Evolutionary conservation across 2,797 vertebrate species (phyloP).

Genomic region (Falco novaeseelandiae): DNA sequence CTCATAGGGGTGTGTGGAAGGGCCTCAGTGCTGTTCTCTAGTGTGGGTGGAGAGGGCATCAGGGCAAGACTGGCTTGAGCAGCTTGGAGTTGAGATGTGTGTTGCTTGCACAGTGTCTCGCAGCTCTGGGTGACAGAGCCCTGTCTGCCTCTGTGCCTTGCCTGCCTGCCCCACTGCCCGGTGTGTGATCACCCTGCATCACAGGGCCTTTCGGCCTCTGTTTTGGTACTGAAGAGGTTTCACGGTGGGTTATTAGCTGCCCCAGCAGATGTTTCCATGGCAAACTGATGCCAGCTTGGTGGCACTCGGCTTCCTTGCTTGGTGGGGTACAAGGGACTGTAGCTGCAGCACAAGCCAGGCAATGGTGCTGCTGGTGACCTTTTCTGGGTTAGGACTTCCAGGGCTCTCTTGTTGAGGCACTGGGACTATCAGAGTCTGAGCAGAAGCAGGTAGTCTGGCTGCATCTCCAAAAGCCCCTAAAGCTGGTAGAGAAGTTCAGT

Average conservation of each 20-base stretch:
- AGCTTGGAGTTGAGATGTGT: fast-evolving
- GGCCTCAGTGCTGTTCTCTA: neutral
- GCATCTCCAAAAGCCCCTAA: neutral
- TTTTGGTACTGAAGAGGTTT: neutral
- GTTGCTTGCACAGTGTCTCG: neutral
- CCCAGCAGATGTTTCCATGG: neutral
- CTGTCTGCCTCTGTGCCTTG: neutral
- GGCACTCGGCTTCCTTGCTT: neutral
- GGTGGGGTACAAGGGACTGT: neutral
- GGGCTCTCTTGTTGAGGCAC: neutral
- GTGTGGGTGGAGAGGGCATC: neutral
- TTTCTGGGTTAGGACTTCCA: neutral
- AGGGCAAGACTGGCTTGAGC: neutral
- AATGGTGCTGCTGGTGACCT: neutral
- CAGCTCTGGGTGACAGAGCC: neutral
- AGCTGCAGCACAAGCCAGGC: neutral
- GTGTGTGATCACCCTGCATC: neutral
- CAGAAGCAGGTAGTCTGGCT: neutral
- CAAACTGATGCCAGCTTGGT: neutral
- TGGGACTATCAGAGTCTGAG: neutral
- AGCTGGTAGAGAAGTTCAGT: neutral
- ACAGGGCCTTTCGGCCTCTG: fast-evolving
- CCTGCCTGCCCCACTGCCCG: neutral
- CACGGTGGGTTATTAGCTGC: neutral
- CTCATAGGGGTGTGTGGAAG: neutral